Conservation (phyloP, 2,888 invertebrate genomes). For the Cyclophora albipunctata region DNA sequence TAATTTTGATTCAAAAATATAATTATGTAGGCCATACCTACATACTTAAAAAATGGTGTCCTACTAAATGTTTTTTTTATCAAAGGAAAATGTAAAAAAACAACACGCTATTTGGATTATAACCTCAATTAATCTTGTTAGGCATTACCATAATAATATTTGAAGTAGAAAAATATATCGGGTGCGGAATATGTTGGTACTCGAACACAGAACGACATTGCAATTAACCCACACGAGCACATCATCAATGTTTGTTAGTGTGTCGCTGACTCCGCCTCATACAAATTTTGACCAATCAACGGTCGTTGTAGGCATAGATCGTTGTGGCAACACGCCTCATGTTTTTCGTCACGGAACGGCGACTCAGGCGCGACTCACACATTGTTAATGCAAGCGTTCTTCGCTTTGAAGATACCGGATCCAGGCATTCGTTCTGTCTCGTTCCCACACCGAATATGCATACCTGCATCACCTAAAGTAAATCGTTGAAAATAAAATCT, state of each 20-base stretch:
- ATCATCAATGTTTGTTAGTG: constrained; percentile 49
- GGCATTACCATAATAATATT: no score
- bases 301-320: constrained; percentile 62
- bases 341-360: constrained; percentile 71
- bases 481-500: neutral
- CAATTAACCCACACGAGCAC: constrained; percentile 70
- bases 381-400: constrained; percentile 66
- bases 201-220: constrained; percentile 61
- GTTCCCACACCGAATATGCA: constrained; percentile 41
- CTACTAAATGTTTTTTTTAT: no score
- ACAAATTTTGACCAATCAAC: constrained; percentile 64
- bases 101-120: no score
- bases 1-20: no score
- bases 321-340: constrained; percentile 69
- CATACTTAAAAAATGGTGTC: no score
- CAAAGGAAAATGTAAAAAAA: no score
- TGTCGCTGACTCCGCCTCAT: constrained; percentile 65
- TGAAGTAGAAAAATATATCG: constrained; percentile 41
- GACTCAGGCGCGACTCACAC: constrained; percentile 76
- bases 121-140: no score
- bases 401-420: constrained; percentile 68
- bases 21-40: no score
- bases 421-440: constrained; percentile 56
- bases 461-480: constrained; percentile 5
- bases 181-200: constrained; percentile 51